A percentile compares a stretch with the other conserved stretches of the same genome.
Evolutionary conservation across 2,113 vertebrate genomes (phyloP).

Genomic region (Mionectes macconnelli): DNA sequence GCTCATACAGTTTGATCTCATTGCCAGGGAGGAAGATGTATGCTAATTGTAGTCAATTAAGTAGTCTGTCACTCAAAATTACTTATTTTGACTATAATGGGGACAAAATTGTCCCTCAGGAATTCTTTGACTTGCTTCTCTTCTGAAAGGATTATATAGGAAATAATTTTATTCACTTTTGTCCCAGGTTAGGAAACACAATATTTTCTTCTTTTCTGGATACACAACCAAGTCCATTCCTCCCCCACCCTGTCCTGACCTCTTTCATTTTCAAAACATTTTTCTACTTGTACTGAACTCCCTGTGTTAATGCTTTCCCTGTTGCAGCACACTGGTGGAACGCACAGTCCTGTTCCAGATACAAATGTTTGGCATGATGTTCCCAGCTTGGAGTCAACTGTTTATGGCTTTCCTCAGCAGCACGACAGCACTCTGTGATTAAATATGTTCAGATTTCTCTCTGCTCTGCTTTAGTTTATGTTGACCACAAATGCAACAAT

Average conservation of each 20-base stretch:
- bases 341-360: conserved; percentile 47
- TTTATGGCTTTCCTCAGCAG: conserved; percentile 47
- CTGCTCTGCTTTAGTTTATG: conserved; percentile 5
- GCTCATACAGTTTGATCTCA: neutral
- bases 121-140: neutral
- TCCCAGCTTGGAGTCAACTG: conserved; percentile 31
- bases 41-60: neutral
- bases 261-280: neutral
- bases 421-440: neutral
- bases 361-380: conserved; percentile 52
- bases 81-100: neutral
- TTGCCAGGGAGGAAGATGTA: neutral
- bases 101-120: rapidly evolving
- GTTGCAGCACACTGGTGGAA: conserved; percentile 40
- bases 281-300: conserved; percentile 1
- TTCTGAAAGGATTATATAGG: neutral
- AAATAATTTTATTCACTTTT: neutral
- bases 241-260: neutral
- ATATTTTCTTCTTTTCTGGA: neutral
- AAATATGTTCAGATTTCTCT: conserved; percentile 33
- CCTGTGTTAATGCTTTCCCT: neutral
- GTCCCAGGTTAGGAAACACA: neutral
- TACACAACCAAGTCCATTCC: neutral
- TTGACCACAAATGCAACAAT: conserved; percentile 8
- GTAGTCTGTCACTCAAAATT: neutral